Percentiles rank a stretch among this genome's conserved stretches.
phyloP scores from a whole-genome alignment of 1,140 invertebrate genomes.

The Magallana ariakensis region DNA sequence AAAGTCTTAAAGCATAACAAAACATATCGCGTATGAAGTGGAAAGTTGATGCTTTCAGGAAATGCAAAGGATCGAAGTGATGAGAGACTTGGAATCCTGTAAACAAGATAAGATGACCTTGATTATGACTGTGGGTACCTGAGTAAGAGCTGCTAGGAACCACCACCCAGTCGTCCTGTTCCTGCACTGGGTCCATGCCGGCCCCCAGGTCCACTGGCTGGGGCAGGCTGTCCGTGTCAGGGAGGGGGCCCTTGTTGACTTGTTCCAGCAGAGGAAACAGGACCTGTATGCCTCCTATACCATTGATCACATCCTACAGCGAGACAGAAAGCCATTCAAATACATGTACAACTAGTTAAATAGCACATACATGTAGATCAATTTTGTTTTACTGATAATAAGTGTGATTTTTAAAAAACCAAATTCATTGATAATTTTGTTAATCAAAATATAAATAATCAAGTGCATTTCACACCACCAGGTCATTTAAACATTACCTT shows the following conservation, averaged over 20 bases:
- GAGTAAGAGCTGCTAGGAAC: slow-evolving; percentile 82
- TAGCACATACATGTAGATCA: neutral
- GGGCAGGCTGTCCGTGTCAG: slow-evolving; percentile 23
- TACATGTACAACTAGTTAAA: neutral
- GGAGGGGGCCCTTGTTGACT: slow-evolving; percentile 66
- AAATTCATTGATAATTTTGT: neutral
- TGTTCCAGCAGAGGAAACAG: slow-evolving; percentile 84
- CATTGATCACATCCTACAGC: slow-evolving; percentile 81
- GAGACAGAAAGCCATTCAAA: slow-evolving; percentile 32
- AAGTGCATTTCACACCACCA: neutral
- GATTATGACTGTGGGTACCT: slow-evolving; percentile 62
- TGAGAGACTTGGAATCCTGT: too few relatives aligned
- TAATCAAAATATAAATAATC: neutral
- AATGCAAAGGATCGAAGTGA: too few relatives aligned
- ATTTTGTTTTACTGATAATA: neutral
- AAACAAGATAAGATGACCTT: too few relatives aligned
- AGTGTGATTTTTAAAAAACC: neutral
- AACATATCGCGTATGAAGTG: too few relatives aligned
- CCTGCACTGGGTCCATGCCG: slow-evolving; percentile 28
- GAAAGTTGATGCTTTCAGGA: too few relatives aligned
- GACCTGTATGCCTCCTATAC: slow-evolving; percentile 83
- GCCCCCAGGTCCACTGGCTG: neutral
- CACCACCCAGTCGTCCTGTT: slow-evolving; percentile 82
- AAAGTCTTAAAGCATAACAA: too few relatives aligned
- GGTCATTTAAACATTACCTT: slow-evolving; percentile 75